Base-by-base conservation (phyloP, 2,888 invertebrate species). In the Meteorus colon region DNA sequence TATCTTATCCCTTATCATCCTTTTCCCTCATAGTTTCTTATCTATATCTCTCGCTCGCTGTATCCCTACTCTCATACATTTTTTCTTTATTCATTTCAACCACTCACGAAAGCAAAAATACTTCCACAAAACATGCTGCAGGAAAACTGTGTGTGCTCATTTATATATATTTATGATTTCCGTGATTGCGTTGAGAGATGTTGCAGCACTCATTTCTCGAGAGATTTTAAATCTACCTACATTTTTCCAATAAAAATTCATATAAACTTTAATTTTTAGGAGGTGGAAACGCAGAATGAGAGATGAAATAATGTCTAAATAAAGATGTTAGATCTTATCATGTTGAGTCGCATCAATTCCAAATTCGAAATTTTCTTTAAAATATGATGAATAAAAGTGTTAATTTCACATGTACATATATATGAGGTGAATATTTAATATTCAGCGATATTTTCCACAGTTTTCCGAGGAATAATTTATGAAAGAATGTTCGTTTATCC, bases 401-500 rank as follows among this genome's bases (percentile, higher is more conserved):
- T 48, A n/a, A 1, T n/a, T 48, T 3, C 16, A 48, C n/a, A 48
- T 48, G 0, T 48, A 5, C 48, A 16, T 4, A n/a, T n/a, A 48
- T 2, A 16, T 4, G 0, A 1, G n/a, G 48, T 48, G 41, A 12
- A 16, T 3, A 55, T 55, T 5, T 19, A 55, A 55, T 19, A 55
- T 55, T 55, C 55, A 55, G 19, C 6, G 19, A 19, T 55, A 19
- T 24, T n/a, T 19, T 8, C 55, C 6, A 8, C 5, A 55, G 8
- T 1, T 4, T n/a, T 6, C 0, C 6, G 24, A 24, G n/a, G 19
- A 19, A n/a, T n/a, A 4, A 51, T 51, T n/a, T 51, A 51, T 51
- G 51, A 67, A 37, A 59, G 67, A 14, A 70, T 68, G 48, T 62
- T 48, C 45, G 67, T 67, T 4, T 29, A 69, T 34, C 60, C 68